Evolutionary conservation across 2,888 invertebrate species (phyloP).

Genomic region (Crocallis elinguaria): DNA sequence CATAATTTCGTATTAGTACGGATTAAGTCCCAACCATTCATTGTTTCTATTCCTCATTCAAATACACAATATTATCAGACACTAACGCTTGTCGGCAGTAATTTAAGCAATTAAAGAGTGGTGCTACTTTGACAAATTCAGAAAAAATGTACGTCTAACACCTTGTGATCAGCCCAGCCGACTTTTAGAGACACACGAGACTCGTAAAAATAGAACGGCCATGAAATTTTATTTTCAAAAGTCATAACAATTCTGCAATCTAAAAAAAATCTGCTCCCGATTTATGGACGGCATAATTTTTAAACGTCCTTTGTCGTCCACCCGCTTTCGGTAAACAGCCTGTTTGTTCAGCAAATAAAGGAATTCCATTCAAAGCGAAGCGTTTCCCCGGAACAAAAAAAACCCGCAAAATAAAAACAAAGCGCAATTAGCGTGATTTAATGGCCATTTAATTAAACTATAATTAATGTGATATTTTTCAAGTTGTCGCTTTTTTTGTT

Average conservation of each 20-base stretch:
- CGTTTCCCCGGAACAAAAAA: conserved; percentile 64
- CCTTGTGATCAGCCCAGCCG: too few species aligned
- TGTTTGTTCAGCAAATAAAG: conserved; percentile 75
- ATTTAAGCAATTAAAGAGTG: too few species aligned
- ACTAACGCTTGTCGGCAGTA: too few species aligned
- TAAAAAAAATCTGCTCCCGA: conserved; percentile 43
- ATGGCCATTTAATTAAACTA: conserved; percentile 78
- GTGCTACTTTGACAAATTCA: too few species aligned
- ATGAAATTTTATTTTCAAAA: too few species aligned
- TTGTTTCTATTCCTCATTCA: too few species aligned
- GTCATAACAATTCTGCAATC: conserved; percentile 32
- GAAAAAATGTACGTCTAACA: too few species aligned
- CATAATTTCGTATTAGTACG: too few species aligned
- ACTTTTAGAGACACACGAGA: too few species aligned
- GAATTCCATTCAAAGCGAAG: conserved; percentile 74
- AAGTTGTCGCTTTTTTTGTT: conserved; percentile 52
- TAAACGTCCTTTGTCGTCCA: conserved; percentile 73
- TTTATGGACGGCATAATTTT: conserved; percentile 80
- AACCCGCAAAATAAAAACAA: conserved; percentile 77
- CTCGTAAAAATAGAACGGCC: too few species aligned
- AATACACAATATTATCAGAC: too few species aligned
- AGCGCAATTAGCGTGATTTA: conserved; percentile 83
- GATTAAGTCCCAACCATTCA: too few species aligned
- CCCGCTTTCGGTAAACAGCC: conserved; percentile 78
- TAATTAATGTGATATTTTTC: conserved; percentile 77